These are phyloP conservation scores for Leptopilina myrica DNA, from an alignment of 2,888 invertebrate genomes.

Conservation along the genomic window DNA sequence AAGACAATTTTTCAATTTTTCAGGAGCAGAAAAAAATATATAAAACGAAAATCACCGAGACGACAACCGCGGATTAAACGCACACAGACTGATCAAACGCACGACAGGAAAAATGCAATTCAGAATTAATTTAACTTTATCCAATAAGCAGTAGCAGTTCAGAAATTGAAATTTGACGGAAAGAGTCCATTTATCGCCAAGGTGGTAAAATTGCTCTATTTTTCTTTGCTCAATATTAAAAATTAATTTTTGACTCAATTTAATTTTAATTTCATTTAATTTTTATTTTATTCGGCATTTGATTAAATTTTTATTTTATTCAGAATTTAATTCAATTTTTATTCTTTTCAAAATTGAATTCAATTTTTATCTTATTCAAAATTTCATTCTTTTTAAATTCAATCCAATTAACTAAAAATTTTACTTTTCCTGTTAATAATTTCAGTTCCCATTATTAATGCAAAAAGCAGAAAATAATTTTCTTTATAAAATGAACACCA, in stretches of 20 bases:
- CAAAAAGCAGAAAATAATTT: too few relatives aligned
- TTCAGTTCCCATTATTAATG: too few relatives aligned
- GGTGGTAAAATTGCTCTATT: too few relatives aligned
- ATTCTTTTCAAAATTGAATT: not conserved
- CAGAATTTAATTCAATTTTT: too few relatives aligned
- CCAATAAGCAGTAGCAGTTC: conserved; percentile 7
- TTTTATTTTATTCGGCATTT: too few relatives aligned
- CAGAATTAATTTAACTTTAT: conserved; percentile 31
- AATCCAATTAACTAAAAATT: too few relatives aligned
- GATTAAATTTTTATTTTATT: not conserved
- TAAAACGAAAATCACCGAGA: conserved; percentile 7
- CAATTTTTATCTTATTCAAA: too few relatives aligned
- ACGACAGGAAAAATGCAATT: conserved; percentile 39
- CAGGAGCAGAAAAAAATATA: not conserved
- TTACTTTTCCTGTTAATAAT: too few relatives aligned
- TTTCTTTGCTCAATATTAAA: not conserved
- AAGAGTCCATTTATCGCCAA: conserved; percentile 1
- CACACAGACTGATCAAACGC: conserved; percentile 34
- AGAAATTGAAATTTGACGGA: not conserved
- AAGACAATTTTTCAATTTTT: too few relatives aligned
- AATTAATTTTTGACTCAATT: not conserved
- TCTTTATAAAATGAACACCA: too few relatives aligned
- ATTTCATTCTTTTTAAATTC: too few relatives aligned
- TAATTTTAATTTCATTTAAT: not conserved
- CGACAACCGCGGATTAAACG: conserved; percentile 23